Evolutionary conservation across 2,888 invertebrate species (phyloP).

Genomic region (Stenichneumon culpator): DNA sequence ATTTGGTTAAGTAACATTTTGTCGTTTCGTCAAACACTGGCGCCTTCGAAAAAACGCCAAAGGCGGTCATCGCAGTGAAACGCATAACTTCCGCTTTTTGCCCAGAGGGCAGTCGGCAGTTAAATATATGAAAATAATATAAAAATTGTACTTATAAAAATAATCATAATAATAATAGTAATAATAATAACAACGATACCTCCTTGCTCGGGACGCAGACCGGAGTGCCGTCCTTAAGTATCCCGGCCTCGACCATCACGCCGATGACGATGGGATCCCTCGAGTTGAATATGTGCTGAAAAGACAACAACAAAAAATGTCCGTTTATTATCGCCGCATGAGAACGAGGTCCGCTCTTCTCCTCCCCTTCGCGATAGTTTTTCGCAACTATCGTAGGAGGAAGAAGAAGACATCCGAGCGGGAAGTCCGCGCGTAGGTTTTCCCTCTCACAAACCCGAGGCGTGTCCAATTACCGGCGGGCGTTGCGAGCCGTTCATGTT

Average conservation of each 20-base stretch:
- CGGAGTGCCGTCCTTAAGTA: constrained; percentile 98
- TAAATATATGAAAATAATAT: neutral
- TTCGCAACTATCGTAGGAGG: constrained; percentile 27
- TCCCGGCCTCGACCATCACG: constrained; percentile 97
- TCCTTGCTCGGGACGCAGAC: constrained; percentile 99
- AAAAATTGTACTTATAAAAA: neutral
- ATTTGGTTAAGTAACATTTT: too few species aligned
- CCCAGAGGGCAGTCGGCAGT: too few species aligned
- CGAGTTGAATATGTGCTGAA: constrained; percentile 98
- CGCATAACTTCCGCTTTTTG: too few species aligned
- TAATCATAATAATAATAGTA: constrained; percentile 84
- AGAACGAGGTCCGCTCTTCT: neutral
- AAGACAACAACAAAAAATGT: constrained; percentile 77
- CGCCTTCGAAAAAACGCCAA: too few species aligned
- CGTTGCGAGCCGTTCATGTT: constrained; percentile 65
- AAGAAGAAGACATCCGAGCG: constrained; percentile 43
- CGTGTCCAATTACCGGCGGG: constrained; percentile 71
- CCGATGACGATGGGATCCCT: constrained; percentile 99
- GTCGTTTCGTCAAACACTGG: too few species aligned
- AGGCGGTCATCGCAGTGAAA: too few species aligned
- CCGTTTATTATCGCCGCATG: neutral
- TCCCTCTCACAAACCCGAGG: constrained; percentile 50
- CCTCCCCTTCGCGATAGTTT: neutral
- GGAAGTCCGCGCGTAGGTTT: constrained; percentile 46
- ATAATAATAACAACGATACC: constrained; percentile 86